Evolutionary conservation across 2,113 vertebrate species (phyloP), one percentile per base, ranked within the genome.

Genomic region (Hippocampus comes): DNA sequence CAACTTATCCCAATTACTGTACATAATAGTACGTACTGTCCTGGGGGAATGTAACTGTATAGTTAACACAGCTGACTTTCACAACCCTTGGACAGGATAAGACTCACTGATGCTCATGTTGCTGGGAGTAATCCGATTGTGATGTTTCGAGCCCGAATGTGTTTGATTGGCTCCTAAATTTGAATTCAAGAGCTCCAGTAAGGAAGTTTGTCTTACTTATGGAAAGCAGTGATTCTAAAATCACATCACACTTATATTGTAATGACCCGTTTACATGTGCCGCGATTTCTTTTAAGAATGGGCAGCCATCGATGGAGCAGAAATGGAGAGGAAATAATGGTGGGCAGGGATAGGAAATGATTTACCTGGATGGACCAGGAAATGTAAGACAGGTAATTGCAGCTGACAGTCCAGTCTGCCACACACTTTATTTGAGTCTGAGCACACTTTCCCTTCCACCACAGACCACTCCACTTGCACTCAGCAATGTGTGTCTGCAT

Each of bases 401-500:
- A 93, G 90, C 86, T 94, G 93, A 93, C 92, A 93, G 90, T 94
- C 93, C 94, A 91, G 93, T 93, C 91, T 94, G 94, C 94, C 95
- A 93, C 94, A 84, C 80, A 94, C 94, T 94, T 97, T 95, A 96
- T 96, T 94, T 95, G 94, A 95, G 94, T 90, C 92, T 92, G 94
- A 95, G 95, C 94, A 94, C 93, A 92, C 64, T 93, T 84, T 95
- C 93, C 93, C 92, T 78, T 86, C 79, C 73, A 79, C 84, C 82
- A 86, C 78, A 75, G 79, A 61, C 20, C 77, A 67, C 82, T 79
- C 78, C 81, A 84, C 78, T 95, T 94, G 93, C 92, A 95, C 70
- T 73, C 87, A 92, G 91, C 91, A 94, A 93, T 95, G 92, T 94
- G 91, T 90, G 89, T 92, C 92, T 89, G 88, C 92, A 84, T 92